phyloP scores from a whole-genome alignment of 1,140 invertebrate genomes.

The Lordiphosa stackelbergi region DNA sequence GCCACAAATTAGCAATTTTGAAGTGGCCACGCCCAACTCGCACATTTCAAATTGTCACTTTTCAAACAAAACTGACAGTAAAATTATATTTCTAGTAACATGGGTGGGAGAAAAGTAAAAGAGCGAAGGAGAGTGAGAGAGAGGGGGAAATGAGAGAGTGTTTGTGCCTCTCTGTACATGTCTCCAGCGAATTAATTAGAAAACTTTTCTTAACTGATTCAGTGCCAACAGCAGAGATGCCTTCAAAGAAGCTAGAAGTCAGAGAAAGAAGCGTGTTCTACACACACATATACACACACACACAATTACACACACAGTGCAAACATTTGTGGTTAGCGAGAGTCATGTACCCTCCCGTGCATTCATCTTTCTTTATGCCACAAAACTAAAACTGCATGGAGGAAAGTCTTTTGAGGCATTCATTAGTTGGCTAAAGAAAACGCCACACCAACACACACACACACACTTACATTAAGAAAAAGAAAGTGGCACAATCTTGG shows the following conservation, averaged over 20 bases:
- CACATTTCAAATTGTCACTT: conserved; percentile 55
- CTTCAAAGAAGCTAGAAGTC: conserved; percentile 31
- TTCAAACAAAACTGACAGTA: conserved; percentile 58
- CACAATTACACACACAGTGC: conserved; percentile 18
- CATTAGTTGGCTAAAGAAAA: conserved; percentile 50
- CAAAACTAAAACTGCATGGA: conserved; percentile 44
- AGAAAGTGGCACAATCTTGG: conserved; percentile 27
- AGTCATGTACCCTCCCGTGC: conserved; percentile 18
- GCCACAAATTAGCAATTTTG: conserved; percentile 51
- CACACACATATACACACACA: conserved; percentile 19
- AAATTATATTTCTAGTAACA: conserved; percentile 61
- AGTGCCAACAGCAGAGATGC: conserved; percentile 53
- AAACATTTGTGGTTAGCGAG: conserved; percentile 38
- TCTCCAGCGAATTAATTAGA: conserved; percentile 70
- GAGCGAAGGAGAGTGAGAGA: background rate
- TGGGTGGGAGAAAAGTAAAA: conserved; percentile 21
- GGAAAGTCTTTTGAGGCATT: conserved; percentile 44
- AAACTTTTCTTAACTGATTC: conserved; percentile 74
- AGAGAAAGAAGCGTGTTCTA: conserved; percentile 27
- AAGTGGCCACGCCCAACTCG: conserved; percentile 16
- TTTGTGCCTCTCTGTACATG: conserved; percentile 24
- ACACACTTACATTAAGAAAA: conserved; percentile 11
- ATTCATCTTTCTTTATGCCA: conserved; percentile 20
- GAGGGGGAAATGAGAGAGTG: background rate
- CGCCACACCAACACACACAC: conserved; percentile 26